phyloP scores from a whole-genome alignment of 2,113 vertebrate species.

The Tachuris rubrigastra region DNA sequence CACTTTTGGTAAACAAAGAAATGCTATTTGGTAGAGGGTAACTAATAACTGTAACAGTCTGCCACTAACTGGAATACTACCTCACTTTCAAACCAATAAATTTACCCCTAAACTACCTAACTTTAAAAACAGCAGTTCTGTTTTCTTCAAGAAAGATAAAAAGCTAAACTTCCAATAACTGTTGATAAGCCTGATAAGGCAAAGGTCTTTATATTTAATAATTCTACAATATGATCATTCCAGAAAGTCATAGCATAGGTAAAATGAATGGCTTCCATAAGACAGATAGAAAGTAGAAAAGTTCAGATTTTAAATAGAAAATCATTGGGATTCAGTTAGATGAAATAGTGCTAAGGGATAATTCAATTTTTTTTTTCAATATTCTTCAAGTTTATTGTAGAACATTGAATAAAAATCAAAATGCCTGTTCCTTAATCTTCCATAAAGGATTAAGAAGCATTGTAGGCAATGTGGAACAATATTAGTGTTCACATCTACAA shows the following conservation, averaged over 20 bases:
- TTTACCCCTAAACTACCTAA: neutral
- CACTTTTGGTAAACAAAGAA: neutral
- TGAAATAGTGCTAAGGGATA: neutral
- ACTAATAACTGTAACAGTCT: neutral
- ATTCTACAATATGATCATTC: neutral
- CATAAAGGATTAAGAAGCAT: neutral
- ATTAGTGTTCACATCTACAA: neutral
- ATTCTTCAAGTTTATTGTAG: neutral
- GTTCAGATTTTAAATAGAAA: neutral
- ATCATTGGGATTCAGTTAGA: neutral
- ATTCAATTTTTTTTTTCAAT: neutral
- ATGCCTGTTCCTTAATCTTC: neutral
- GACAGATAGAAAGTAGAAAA: neutral
- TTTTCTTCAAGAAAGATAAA: neutral
- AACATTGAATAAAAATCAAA: neutral
- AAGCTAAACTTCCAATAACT: neutral
- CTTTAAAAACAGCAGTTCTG: neutral
- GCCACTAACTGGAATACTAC: neutral
- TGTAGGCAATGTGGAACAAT: accelerated
- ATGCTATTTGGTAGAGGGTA: neutral
- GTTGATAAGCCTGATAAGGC: neutral
- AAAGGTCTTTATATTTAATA: neutral
- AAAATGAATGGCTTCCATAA: neutral
- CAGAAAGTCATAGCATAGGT: neutral
- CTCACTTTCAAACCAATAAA: neutral